Conservation (phyloP, 2,113 vertebrate genomes). For the Petrocephalus zakoni region DNA sequence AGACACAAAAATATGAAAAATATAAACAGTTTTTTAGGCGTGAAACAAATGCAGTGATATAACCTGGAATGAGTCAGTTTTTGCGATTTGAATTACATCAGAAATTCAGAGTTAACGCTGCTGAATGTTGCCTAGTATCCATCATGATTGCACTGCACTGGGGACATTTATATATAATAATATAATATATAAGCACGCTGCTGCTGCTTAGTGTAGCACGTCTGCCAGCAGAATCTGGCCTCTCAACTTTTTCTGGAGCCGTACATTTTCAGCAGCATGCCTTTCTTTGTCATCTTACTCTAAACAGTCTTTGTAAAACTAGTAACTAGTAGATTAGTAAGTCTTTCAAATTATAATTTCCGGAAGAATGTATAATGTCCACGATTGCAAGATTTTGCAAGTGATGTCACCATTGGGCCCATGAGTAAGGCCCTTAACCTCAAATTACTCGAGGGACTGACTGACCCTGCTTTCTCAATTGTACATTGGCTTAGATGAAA, state of each 20-base stretch:
- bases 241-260: too few relatives aligned
- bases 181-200: too few relatives aligned
- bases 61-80: neutral
- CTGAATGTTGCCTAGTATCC: neutral
- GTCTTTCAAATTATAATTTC: neutral
- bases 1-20: neutral
- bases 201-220: too few relatives aligned
- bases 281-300: neutral
- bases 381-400: neutral
- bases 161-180: too few relatives aligned
- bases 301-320: neutral
- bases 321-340: neutral
- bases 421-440: neutral
- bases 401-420: neutral
- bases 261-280: neutral
- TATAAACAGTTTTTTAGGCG: neutral
- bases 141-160: neutral
- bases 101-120: neutral
- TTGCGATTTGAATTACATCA: neutral
- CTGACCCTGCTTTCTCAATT: neutral
- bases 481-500: neutral
- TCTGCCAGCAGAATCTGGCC: too few relatives aligned
- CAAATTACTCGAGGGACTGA: neutral
- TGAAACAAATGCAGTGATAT: neutral
- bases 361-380: neutral